Conservation (phyloP, 2,797 vertebrate species). For the Hydrophis major region DNA sequence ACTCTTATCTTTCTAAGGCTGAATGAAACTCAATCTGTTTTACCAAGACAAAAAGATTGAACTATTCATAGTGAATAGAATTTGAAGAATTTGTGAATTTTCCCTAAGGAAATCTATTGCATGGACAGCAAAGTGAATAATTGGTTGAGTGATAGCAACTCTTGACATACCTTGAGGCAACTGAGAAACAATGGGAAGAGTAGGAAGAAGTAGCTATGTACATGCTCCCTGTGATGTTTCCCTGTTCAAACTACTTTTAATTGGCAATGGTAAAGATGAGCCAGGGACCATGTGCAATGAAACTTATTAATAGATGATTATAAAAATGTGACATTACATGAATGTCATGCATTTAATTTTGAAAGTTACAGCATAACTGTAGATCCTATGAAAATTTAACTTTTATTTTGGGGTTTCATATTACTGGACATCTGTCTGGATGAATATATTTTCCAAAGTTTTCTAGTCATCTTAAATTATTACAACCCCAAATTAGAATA, state of each 20-base stretch:
- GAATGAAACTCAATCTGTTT: background rate
- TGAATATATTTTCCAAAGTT: background rate
- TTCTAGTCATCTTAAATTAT: background rate
- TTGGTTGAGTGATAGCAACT: background rate
- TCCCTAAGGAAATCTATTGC: background rate
- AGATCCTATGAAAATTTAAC: background rate
- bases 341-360: background rate
- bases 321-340: background rate
- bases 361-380: background rate
- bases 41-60: background rate
- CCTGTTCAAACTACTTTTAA: background rate
- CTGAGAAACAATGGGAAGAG: background rate
- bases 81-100: background rate
- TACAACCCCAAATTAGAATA: background rate
- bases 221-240: background rate
- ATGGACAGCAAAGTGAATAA: background rate
- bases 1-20: background rate
- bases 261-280: background rate
- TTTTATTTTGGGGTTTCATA: background rate
- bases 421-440: background rate
- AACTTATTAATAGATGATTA: background rate
- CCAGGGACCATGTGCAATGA: background rate
- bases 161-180: background rate
- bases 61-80: background rate
- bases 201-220: background rate